Percentiles rank a stretch among this genome's conserved stretches.
These are phyloP conservation scores for Periplaneta americana DNA, from an alignment of 1,140 invertebrate species.

Conservation along the genomic window DNA sequence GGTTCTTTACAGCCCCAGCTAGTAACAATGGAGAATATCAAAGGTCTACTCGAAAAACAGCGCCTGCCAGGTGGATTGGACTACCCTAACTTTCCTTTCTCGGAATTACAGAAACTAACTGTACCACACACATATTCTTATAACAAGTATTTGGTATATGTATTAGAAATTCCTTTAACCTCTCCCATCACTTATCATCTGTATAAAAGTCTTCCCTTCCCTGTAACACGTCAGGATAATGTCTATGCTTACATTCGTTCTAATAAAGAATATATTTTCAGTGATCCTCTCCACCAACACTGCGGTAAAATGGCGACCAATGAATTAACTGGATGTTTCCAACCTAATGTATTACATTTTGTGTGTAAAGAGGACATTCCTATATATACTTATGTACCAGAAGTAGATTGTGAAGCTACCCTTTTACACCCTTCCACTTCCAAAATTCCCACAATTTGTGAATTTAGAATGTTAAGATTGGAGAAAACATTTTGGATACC, in stretches of 20 bases:
- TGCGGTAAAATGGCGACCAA: too few relatives aligned
- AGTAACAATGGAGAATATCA: slow-evolving; percentile 21
- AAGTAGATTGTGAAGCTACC: background rate
- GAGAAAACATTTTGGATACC: background rate
- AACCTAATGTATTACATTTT: background rate
- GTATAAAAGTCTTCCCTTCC: too few relatives aligned
- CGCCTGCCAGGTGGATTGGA: slow-evolving; percentile 15
- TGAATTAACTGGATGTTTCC: background rate
- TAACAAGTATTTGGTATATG: too few relatives aligned
- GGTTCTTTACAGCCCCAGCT: background rate
- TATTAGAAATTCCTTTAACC: too few relatives aligned
- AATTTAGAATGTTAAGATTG: background rate
- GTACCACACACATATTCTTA: background rate
- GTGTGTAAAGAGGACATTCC: background rate
- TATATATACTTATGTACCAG: background rate
- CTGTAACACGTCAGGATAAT: too few relatives aligned
- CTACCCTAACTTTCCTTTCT: slow-evolving; percentile 21
- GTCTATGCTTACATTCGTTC: too few relatives aligned
- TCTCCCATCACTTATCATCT: too few relatives aligned
- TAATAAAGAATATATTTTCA: too few relatives aligned
- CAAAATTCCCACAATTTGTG: background rate
- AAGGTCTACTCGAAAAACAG: slow-evolving; percentile 23
- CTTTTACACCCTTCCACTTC: background rate
- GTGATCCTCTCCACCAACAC: too few relatives aligned
- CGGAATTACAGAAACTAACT: slow-evolving; percentile 15